Evolutionary conservation across 2,888 invertebrate species (phyloP).

Genomic region (Xestia rhomboidea): DNA sequence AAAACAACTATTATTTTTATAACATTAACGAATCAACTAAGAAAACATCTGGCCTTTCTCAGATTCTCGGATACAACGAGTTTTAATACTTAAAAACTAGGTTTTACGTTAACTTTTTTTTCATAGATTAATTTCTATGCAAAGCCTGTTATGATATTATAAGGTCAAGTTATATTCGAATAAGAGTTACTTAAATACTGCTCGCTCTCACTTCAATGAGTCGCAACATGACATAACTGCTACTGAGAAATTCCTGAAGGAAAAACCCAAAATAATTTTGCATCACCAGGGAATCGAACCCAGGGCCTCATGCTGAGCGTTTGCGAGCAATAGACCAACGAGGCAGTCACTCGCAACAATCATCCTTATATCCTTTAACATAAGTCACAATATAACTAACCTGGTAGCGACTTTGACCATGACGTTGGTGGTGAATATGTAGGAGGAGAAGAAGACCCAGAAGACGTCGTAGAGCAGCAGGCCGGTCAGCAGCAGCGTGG

Average conservation of each 20-base stretch:
- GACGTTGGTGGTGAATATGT: constrained; percentile 99
- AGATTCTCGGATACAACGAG: neutral
- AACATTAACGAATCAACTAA: neutral
- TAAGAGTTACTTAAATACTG: no score
- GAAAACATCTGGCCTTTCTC: neutral
- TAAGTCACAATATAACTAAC: constrained; percentile 69
- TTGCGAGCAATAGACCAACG: no score
- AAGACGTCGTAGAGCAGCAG: constrained; percentile 98
- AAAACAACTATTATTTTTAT: constrained; percentile 8
- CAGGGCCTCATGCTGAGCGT: no score
- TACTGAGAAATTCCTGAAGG: no score
- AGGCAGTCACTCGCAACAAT: neutral
- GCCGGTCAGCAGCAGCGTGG: constrained; percentile 97
- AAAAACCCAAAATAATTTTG: no score
- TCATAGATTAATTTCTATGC: neutral
- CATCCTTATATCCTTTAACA: no score
- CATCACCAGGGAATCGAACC: no score
- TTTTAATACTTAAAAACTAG: neutral
- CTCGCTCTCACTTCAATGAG: neutral
- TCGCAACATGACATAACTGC: neutral
- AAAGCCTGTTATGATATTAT: neutral
- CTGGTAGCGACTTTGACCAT: constrained; percentile 97
- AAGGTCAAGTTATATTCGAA: neutral
- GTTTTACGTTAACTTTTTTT: neutral
- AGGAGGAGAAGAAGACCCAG: constrained; percentile 99